Evolutionary conservation across 2,888 invertebrate species (phyloP), one percentile per base, ranked within the genome.

Genomic region (Latrodectus elegans): DNA sequence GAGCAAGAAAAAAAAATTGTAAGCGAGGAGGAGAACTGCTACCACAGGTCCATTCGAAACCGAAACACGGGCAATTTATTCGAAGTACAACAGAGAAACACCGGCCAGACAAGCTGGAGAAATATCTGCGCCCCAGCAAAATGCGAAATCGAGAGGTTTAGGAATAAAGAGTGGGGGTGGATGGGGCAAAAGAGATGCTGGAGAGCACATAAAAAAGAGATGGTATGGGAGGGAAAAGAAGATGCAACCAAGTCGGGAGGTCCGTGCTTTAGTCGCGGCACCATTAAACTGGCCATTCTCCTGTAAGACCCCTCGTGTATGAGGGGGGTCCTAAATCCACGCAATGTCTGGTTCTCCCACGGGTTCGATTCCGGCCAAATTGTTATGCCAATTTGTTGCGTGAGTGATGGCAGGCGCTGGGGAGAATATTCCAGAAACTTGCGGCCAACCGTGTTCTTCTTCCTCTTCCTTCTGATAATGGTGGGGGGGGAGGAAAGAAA

Each of bases 301-400:
- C 70, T 87, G 86, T 80, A 81, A 86, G 80, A 64, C 84, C 84
- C 78, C 52, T 60, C 81, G 71, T 72, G 77, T 77, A 68, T 70
- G 74, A 38, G 60, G 67, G 65, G 80, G 80, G 76, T 76, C 77
- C 86, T 81, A 81, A 87, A 87, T 81, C 86, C 86, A 60, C 81
- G 80, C 76, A 72, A 77, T 87, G 86, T 87, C 86, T 87, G 49
- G 81, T 72, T 77, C 76, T 88, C 83, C 83, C 88, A 17, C 9
- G 88, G 88, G 88, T 74, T 79, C 88, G 83, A 88, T 88, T 88
- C 79, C 64, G 60, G 73, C 83, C 79, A 88, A 88, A 88, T 88
- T 88, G 88, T 88, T 88, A 88, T 88, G 83, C 88, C 88, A 88
- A 88, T 88, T 88, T 88, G 83, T 83, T 79, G 79, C 26, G 88